These are phyloP conservation scores for Argyrosomus regius DNA, from an alignment of 2,797 vertebrate species.

Conservation along the genomic window DNA sequence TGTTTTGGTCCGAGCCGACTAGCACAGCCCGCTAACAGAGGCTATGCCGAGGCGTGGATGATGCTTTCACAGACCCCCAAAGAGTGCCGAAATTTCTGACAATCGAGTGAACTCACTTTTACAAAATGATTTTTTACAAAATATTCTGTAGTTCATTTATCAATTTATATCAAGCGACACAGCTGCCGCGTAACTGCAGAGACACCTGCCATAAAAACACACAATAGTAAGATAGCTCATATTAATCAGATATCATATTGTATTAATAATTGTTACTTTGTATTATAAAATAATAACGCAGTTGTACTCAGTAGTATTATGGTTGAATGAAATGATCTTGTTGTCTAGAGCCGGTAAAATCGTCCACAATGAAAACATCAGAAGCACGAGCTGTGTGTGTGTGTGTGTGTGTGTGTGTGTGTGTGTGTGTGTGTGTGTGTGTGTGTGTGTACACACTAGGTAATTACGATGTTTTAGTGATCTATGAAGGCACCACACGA, in stretches of 20 bases:
- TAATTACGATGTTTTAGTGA: neutral
- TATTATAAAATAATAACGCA: too few relatives aligned
- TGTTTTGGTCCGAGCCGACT: slow-evolving; percentile 46
- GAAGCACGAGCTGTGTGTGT: neutral
- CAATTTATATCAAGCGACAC: neutral
- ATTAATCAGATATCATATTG: neutral
- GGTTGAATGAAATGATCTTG: too few relatives aligned
- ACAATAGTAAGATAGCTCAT: neutral
- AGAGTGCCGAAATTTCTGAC: neutral
- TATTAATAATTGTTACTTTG: neutral
- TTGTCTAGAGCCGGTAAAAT: neutral
- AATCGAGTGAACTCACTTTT: too few relatives aligned
- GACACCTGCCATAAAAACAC: neutral
- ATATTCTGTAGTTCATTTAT: neutral
- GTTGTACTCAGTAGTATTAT: too few relatives aligned
- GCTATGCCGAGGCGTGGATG: slow-evolving; percentile 22
- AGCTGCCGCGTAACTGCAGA: neutral
- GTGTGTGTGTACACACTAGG: neutral
- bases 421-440: too few relatives aligned
- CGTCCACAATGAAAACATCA: neutral
- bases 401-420: too few relatives aligned
- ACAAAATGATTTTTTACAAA: neutral
- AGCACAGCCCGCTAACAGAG: neutral
- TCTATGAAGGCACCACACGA: slow-evolving; percentile 49
- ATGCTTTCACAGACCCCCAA: slow-evolving; percentile 41